Percentiles rank a stretch among this genome's conserved stretches.
Evolutionary conservation across 2,888 invertebrate genomes (phyloP).

Genomic region (Drosophila meridionalis): DNA sequence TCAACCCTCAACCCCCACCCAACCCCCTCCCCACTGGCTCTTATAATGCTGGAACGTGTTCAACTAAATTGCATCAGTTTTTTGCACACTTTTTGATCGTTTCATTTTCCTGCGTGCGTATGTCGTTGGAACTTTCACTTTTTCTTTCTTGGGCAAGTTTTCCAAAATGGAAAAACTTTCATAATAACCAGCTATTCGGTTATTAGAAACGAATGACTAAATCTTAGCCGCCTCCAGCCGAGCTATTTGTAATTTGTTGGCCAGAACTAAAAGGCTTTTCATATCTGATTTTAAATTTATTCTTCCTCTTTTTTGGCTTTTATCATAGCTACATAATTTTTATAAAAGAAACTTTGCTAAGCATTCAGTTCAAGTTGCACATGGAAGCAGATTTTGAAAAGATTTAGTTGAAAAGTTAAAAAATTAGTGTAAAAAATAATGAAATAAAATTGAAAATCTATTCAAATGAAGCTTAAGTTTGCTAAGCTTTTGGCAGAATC

Average conservation of each 20-base stretch:
- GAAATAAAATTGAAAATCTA: not conserved
- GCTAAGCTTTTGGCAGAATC: not conserved
- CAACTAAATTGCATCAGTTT: slow-evolving; percentile 63
- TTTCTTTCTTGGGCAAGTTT: slow-evolving; percentile 46
- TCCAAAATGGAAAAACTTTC: slow-evolving; percentile 68
- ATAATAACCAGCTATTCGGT: slow-evolving; percentile 67
- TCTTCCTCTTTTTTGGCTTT: not conserved
- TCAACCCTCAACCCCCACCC: not conserved
- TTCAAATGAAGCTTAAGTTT: not conserved
- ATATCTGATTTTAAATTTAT: slow-evolving; percentile 28
- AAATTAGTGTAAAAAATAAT: not conserved
- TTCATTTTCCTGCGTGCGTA: slow-evolving; percentile 56
- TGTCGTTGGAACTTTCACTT: slow-evolving; percentile 33
- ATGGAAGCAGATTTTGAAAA: slow-evolving; percentile 13
- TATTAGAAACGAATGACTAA: slow-evolving; percentile 57
- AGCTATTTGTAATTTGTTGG: slow-evolving; percentile 49
- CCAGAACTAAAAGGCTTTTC: slow-evolving; percentile 42
- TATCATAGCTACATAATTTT: not conserved
- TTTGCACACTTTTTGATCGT: slow-evolving; percentile 63
- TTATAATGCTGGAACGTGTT: slow-evolving; percentile 53
- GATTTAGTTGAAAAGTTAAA: slow-evolving; percentile 11
- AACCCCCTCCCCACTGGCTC: not conserved
- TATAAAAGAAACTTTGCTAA: slow-evolving; percentile 19
- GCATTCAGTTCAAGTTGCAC: slow-evolving; percentile 26
- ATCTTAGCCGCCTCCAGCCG: slow-evolving; percentile 38